These are phyloP conservation scores for Hemithea aestivaria DNA, from an alignment of 2,888 invertebrate genomes.

Conservation along the genomic window DNA sequence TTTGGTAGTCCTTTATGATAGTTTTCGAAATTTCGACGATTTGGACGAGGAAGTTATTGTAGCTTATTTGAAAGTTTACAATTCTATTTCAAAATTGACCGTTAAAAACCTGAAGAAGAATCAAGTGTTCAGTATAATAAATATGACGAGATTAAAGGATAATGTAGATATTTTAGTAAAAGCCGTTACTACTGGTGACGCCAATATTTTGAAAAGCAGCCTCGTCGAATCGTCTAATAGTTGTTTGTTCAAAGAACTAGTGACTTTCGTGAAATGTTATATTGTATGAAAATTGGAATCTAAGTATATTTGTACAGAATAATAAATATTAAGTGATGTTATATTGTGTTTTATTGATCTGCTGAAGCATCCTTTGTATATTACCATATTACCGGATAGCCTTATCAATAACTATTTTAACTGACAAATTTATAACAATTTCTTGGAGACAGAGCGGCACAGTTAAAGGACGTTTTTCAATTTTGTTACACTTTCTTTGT, in stretches of 20 bases:
- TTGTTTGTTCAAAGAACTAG: slow-evolving; percentile 34
- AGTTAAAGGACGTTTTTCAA: too few species aligned
- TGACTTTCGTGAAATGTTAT: too few species aligned
- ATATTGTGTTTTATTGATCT: too few species aligned
- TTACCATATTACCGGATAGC: too few species aligned
- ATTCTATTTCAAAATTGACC: slow-evolving; percentile 51
- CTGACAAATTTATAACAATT: too few species aligned
- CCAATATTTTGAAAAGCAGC: slow-evolving; percentile 46
- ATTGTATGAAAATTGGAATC: too few species aligned
- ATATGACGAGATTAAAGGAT: slow-evolving; percentile 35
- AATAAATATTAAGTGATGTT: too few species aligned
- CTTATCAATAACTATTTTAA: too few species aligned
- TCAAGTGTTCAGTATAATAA: slow-evolving; percentile 49
- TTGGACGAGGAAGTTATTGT: slow-evolving; percentile 46
- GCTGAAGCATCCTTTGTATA: too few species aligned
- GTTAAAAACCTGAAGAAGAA: slow-evolving; percentile 55
- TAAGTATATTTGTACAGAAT: too few species aligned
- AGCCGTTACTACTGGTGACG: slow-evolving; percentile 44
- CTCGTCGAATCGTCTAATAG: slow-evolving; percentile 25
- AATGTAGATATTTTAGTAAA: slow-evolving; percentile 47
- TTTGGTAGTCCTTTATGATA: slow-evolving; percentile 45
- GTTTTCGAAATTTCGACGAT: slow-evolving; percentile 43
- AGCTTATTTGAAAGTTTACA: slow-evolving; percentile 46
- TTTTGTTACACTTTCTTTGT: too few species aligned
- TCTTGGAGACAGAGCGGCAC: too few species aligned